phyloP scores from a whole-genome alignment of 2,113 vertebrate species.

The Callospermophilus lateralis region DNA sequence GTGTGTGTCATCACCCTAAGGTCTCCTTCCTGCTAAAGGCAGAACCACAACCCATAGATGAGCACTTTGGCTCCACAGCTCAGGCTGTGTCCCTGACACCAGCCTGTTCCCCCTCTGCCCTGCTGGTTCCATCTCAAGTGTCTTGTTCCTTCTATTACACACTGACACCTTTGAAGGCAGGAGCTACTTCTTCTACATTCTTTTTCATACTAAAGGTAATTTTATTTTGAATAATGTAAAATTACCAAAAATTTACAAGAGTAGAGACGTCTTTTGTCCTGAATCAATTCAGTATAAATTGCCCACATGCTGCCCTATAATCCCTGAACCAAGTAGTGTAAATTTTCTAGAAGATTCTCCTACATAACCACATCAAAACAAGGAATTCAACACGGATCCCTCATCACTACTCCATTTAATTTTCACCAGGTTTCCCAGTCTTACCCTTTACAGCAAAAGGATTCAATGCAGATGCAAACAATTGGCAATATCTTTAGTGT shows the following conservation, averaged over 20 bases:
- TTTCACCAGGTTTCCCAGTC: not conserved
- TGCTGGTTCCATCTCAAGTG: not conserved
- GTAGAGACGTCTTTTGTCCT: not conserved
- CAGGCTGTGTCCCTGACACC: not conserved
- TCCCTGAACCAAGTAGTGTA: not conserved
- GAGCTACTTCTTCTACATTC: not conserved
- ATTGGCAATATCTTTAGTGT: not conserved
- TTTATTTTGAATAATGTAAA: slow-evolving; percentile 35
- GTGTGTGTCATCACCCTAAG: not conserved
- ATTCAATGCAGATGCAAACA: not conserved
- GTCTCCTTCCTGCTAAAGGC: too few relatives aligned
- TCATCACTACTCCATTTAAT: not conserved
- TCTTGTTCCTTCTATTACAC: not conserved
- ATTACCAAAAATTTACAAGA: not conserved
- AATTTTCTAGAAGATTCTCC: slow-evolving; percentile 13
- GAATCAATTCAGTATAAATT: not conserved
- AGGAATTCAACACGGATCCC: not conserved
- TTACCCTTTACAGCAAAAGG: not conserved
- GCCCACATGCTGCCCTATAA: not conserved
- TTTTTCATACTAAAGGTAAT: not conserved
- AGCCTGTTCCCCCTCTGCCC: not conserved
- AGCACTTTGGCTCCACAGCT: not conserved
- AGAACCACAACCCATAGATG: not conserved
- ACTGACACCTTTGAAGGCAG: not conserved
- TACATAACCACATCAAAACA: not conserved